These are phyloP conservation scores for Drosophila recens DNA, from an alignment of 2,888 invertebrate species.

Conservation along the genomic window DNA sequence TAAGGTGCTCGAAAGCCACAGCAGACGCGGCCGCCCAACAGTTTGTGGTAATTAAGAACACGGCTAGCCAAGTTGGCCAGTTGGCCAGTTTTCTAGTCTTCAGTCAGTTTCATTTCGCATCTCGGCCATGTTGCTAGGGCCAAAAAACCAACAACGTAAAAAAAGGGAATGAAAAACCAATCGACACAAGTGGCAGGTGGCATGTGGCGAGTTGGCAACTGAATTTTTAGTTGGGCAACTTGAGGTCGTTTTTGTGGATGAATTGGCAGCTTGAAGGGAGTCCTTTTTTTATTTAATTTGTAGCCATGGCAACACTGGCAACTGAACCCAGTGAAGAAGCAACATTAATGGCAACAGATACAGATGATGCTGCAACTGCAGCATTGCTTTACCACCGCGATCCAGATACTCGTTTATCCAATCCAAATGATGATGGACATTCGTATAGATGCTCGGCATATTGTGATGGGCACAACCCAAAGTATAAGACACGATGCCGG, in stretches of 20 bases:
- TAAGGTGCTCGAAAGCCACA: conserved; percentile 52
- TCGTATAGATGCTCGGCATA: conserved; percentile 50
- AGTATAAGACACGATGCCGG: conserved; percentile 62
- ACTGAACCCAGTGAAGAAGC: conserved; percentile 1
- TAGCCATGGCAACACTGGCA: conserved; percentile 11
- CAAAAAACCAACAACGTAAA: conserved; percentile 28
- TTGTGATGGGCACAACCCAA: conserved; percentile 45
- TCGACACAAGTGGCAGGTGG: conserved; percentile 55
- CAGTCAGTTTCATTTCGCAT: conserved; percentile 10
- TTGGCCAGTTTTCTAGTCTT: conserved; percentile 22
- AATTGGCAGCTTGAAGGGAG: conserved; percentile 33
- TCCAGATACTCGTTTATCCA: conserved; percentile 44
- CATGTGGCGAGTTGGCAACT: conserved; percentile 17
- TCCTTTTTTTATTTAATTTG: conserved; percentile 42
- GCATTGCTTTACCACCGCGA: conserved; percentile 15
- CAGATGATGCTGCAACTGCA: conserved; percentile 12
- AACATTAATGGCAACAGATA: conserved; percentile 9
- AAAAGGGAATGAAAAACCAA: conserved; percentile 49
- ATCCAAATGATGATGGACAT: conserved; percentile 41
- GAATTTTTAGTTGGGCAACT: conserved; percentile 16
- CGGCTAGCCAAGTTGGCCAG: conserved; percentile 24
- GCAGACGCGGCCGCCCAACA: conserved; percentile 30
- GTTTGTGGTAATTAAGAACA: conserved; percentile 64
- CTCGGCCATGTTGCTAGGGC: conserved; percentile 39
- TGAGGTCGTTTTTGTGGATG: conserved; percentile 32